Base-by-base conservation (phyloP, 2,888 invertebrate species). In the Aphrophora alni region DNA sequence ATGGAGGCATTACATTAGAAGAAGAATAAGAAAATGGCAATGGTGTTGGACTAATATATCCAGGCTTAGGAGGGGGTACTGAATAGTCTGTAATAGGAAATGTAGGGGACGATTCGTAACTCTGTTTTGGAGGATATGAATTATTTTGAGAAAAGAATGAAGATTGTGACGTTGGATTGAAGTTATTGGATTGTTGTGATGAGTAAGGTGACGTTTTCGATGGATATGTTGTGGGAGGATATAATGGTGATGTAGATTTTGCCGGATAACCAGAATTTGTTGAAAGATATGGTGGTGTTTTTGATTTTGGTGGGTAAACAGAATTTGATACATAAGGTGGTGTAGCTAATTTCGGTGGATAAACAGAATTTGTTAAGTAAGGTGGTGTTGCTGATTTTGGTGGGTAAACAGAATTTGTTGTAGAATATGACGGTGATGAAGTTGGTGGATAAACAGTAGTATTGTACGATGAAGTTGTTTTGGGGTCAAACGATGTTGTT, bases 1-100 rank as follows among this genome's bases (percentile, higher is more conserved):
- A 24, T 1, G 80, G 80, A 25, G 76, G 80, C 21, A 76, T 27
- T 12, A 71, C 33, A 21, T 72, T 44, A 12, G 69, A 71, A 14
- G 59, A 69, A n/a, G 78, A 38, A 21, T 71, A 78, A 59, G 71
- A 72, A 59, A 78, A 78, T 21, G 78, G 78, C 38, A 33, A 51
- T 14, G 26, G 28, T 25, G 51, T 44, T 4, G 75, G 75, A 26
- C 51, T 51, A 28, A 74, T 68, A 4, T 79, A 73, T 0, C 28
- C 59, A 7, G 59, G 8, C 12, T 44, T 14, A 14, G 78, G 78
- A 24, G 78, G 78, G 5, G 78, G 78, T 0, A 79, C 74, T 1
- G 78, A 74, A 44, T 74, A 79, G 27, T 79, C 78, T 3, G 74
- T 25, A 21, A 59, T 14, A 21, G 59, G 59, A 59, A 59, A 59